A percentile compares a stretch with the other conserved stretches of the same genome.
phyloP scores from a whole-genome alignment of 2,797 vertebrate genomes.

The Urophycis tenuis region DNA sequence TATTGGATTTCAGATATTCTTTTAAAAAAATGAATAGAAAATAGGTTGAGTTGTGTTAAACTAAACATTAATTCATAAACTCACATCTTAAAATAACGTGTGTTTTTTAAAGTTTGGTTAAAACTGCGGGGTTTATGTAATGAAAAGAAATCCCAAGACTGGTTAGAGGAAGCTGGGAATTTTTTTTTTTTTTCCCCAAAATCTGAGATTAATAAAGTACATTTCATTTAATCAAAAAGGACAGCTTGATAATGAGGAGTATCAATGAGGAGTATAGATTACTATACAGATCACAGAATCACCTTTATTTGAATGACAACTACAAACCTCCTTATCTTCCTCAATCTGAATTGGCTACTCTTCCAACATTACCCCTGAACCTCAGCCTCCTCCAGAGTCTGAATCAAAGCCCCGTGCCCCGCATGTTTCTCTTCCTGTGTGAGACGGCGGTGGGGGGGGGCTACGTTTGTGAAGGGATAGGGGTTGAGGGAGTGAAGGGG shows the following conservation, averaged over 20 bases:
- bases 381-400: constrained; percentile 53
- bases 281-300: neutral
- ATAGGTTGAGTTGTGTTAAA: neutral
- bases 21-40: neutral
- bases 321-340: neutral
- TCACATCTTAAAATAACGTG: neutral
- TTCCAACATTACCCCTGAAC: constrained; percentile 47
- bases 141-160: neutral
- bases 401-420: constrained; percentile 61
- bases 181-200: neutral
- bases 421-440: constrained; percentile 70
- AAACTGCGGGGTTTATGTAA: neutral
- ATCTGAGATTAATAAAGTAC: neutral
- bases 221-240: neutral
- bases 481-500: constrained; percentile 61
- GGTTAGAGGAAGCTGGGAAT: neutral
- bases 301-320: neutral
- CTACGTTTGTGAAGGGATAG: constrained; percentile 69
- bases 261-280: neutral
- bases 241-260: neutral
- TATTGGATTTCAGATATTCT: too few relatives aligned
- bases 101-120: neutral
- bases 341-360: neutral
- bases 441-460: constrained; percentile 64
- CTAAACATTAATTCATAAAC: neutral